Percentiles rank a stretch among this genome's conserved stretches.
These are phyloP conservation scores for Drosophila nigricruria DNA, from an alignment of 2,888 invertebrate genomes.

Conservation along the genomic window DNA sequence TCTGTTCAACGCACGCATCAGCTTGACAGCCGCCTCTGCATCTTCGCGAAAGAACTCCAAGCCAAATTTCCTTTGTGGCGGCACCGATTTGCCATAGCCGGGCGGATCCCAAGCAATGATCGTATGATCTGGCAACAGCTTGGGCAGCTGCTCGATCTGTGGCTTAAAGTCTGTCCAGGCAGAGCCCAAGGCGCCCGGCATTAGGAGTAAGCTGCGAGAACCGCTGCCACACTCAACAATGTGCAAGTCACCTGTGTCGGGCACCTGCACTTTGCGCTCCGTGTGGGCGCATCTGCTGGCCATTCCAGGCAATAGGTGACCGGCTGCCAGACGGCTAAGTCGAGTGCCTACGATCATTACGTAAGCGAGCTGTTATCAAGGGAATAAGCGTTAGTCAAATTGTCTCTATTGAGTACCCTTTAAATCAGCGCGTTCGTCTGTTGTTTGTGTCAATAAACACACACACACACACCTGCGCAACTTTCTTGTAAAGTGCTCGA, in stretches of 20 bases:
- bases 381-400: slow-evolving; percentile 25
- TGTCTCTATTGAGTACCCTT: slow-evolving; percentile 49
- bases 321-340: slow-evolving; percentile 15
- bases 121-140: slow-evolving; percentile 81
- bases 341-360: slow-evolving; percentile 61
- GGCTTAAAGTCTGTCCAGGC: slow-evolving; percentile 94
- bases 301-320: slow-evolving; percentile 25
- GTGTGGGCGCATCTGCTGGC: slow-evolving; percentile 47
- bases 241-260: slow-evolving; percentile 87
- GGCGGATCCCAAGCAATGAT: slow-evolving; percentile 92
- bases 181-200: slow-evolving; percentile 93
- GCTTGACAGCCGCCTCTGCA: slow-evolving; percentile 89
- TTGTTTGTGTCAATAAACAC: slow-evolving; percentile 42
- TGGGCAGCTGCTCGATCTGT: slow-evolving; percentile 88
- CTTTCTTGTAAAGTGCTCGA: slow-evolving; percentile 57
- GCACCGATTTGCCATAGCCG: slow-evolving; percentile 94
- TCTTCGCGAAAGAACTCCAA: slow-evolving; percentile 91
- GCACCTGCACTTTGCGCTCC: slow-evolving; percentile 88
- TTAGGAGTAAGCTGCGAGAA: slow-evolving; percentile 87
- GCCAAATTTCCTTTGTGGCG: slow-evolving; percentile 90
- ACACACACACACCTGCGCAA: slow-evolving; percentile 29
- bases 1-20: slow-evolving; percentile 91
- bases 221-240: slow-evolving; percentile 87
- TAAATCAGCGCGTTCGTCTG: slow-evolving; percentile 27
- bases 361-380: slow-evolving; percentile 44